Base-by-base conservation (phyloP, 2,797 vertebrate genomes). In the Sphaeramia orbicularis region DNA sequence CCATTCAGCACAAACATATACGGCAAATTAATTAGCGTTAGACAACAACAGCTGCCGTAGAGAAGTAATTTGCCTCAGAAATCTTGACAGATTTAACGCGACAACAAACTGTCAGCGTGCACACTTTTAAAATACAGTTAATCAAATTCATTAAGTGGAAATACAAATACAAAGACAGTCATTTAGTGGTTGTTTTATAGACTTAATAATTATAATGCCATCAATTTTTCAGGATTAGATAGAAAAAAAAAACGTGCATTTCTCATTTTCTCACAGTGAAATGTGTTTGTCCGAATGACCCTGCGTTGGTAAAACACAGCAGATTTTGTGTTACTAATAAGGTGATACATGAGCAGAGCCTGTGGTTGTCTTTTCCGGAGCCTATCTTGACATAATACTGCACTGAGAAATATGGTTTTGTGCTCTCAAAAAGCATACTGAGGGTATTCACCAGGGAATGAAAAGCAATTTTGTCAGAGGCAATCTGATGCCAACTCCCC, bases 401-500 rank as follows among this genome's bases (percentile, higher is more conserved):
- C 64, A 2, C 58, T 3, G 81, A 91, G 88, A 91, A 93, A 92
- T 91, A 93, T 90, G 91, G 85, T 89, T 90, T 85, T 88, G 82
- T 81, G 89, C 86, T 89, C 87, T 91, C 80, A 87, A 92, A 92
- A 92, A 93, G 81, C 87, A 89, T 81, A 90, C 83, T 83, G 85
- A 81, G 81, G 86, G 91, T 95, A 96, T 96, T 96, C 96, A 95
- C 92, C 76, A 91, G 94, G 95, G 96, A 97, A 95, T 92, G 93
- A 96, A 96, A 97, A 95, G 95, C 94, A 96, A 96, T 97, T 97
- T 95, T 96, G 95, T 95, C 94, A 94, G 95, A 93, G 90, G 92
- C 92, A 93, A 95, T 95, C 93, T 94, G 93, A 95, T 95, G 86
- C 95, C 94, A 94, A 95, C 95, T 95, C 94, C 93, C 94, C 94